A percentile compares a stretch with the other conserved stretches of the same genome.
Evolutionary conservation across 2,113 vertebrate species (phyloP).

Genomic region (Campylomormyrus tamandua): DNA sequence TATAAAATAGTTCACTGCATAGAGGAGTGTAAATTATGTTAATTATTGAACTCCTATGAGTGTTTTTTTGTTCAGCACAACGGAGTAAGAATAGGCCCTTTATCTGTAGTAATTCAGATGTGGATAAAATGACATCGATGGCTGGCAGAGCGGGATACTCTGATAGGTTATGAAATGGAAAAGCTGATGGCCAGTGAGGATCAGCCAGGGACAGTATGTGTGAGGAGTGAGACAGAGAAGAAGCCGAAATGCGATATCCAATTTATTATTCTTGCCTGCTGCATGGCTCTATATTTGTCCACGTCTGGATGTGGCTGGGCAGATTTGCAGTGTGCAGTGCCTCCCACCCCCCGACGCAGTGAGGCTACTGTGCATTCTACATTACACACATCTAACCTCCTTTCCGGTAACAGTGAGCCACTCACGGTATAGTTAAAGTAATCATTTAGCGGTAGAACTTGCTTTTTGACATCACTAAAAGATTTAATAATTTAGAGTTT

Average conservation of each 20-base stretch:
- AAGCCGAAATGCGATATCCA: conserved; percentile 11
- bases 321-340: conserved; percentile 22
- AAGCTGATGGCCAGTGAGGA: not conserved
- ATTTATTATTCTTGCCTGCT: conserved; percentile 10
- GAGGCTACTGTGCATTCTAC: not conserved
- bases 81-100: not conserved
- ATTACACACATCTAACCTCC: not conserved
- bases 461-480: not conserved
- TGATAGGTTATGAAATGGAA: not conserved
- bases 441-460: not conserved
- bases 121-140: not conserved
- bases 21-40: not conserved
- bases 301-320: conserved; percentile 15
- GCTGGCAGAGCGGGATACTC: not conserved
- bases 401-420: not conserved
- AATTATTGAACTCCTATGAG: not conserved
- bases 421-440: not conserved
- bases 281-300: conserved; percentile 22
- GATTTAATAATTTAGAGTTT: not conserved
- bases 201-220: not conserved
- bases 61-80: not conserved
- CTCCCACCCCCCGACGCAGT: not conserved
- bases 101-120: not conserved
- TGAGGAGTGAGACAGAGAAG: not conserved
- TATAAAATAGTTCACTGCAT: not conserved